Base-by-base conservation (phyloP, 2,888 invertebrate genomes). In the Merodon equestris region DNA sequence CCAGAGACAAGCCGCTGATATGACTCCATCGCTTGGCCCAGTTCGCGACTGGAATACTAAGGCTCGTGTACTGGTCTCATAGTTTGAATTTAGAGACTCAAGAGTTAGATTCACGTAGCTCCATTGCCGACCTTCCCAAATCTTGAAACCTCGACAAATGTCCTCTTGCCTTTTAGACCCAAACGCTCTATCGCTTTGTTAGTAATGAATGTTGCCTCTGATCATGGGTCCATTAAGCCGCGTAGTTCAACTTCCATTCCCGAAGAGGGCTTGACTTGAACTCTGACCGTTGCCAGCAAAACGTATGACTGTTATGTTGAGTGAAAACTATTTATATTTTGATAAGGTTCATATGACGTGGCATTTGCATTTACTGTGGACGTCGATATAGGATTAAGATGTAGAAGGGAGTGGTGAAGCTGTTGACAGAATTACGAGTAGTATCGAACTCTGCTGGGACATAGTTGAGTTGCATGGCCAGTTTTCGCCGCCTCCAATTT, bases 401-500 rank as follows among this genome's bases (percentile, higher is more conserved):
- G 58, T 12, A 58, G 17, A 9, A 58, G 27, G n/a, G 58, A 51
- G 19, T 63, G 17, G 42, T 42, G 47, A 0, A 9, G 12, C 44
- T 53, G 63, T 18, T 63, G 51, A 12, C 63, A 63, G 15, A 14
- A 44, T n/a, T n/a, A n/a, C n/a, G n/a, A n/a, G 34, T 53, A 63
- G 7, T 45, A 58, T 14, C 56, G 56, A n/a, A 19, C 42, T 42
- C 19, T 10, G n/a, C 42, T 42, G 7, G 44, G 42, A 27, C 63
- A 63, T 53, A 51, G 66, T 7, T 40, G 48, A 9, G 56, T 40
- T 10, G 13, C 7, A 14, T 66, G 66, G 5, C 56, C 48, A 60
- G 14, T 48, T 60, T 42, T 48, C 48, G 42, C 40, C 38, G n/a
- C 47, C 38, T 5, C 48, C 10, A 3, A 58, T 15, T 50, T 15